Evolutionary conservation across 2,113 vertebrate genomes (phyloP), one percentile per base, ranked within the genome.

Genomic region (Vulpes ferrilata): DNA sequence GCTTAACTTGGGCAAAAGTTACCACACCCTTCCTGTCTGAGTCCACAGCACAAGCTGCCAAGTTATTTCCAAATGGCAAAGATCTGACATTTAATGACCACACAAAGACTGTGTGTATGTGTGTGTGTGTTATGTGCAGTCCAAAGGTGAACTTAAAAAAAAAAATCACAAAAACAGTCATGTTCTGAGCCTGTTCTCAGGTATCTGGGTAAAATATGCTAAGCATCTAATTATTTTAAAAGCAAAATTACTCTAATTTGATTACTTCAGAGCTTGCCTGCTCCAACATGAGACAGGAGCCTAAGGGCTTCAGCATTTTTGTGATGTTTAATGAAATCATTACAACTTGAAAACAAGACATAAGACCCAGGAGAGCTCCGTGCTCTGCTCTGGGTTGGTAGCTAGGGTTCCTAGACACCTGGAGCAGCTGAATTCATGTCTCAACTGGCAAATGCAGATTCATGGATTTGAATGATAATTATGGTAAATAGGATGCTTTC

Each of bases 21-120:
- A 98, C 98, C 98, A 98, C 98, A 59, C 98, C 98, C 98, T 98
- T 98, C 98, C 98, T 98, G 98, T 97, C 96, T 96, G 95, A 96
- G 82, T 95, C 88, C 92, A 0, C 67, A 67, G 98, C 91, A 90
- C 91, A 81, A 95, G 88, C 80, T 97, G 96, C 96, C 98, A 73
- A 98, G 96, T 92, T 97, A 90, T 96, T 98, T 87, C 86, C 98
- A 97, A 91, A 96, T 96, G 96, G 96, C 95, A 96, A 95, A 90
- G 97, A 74, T 67, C 64, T 95, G 91, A 95, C 16, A 89, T 95
- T 57, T 86, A 92, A 57, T 94, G 95, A 60, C 48, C 95, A 92
- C 80, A 92, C 62, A 51, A 80, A 97, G 97, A 20, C 51, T 87
- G 8, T 60, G 73, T 59, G 92, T 95, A 7, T 43, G 43, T 43